Evolutionary conservation across 2,113 vertebrate genomes (phyloP), one percentile per base, ranked within the genome.

Genomic region (Atrichornis clamosus): DNA sequence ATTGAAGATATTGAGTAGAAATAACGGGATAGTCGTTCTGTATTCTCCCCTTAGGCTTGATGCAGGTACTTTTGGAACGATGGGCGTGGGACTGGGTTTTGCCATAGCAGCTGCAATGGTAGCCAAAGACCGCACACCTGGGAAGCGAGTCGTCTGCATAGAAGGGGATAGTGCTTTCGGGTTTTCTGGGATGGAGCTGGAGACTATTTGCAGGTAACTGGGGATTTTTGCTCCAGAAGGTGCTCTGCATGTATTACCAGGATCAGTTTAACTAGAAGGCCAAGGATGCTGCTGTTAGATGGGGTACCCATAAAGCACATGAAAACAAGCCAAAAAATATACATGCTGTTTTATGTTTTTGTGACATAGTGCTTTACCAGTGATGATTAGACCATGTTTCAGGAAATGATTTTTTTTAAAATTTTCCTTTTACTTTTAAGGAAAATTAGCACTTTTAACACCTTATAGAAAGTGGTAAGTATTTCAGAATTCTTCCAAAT

Each of bases 131-230:
- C 91, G 30, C 89, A 96, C 79, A 20, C 98, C 97, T 5, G 92
- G 96, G 24, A 97, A 97, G 39, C 97, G 97, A 74, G 97, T 99
- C 8, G 64, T 99, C 94, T 99, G 99, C 75, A 96, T 99, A 89
- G 99, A 99, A 81, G 99, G 99, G 76, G 99, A 99, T 83, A 99
- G 99, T 39, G 99, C 99, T 5, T 99, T 99, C 24, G 99, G 99
- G 14, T 99, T 99, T 97, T 99, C 99, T 39, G 99, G 99, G 59
- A 99, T 99, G 99, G 99, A 99, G 76, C 98, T 99, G 58, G 99
- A 99, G 89, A 99, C 99, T 68, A 99, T 99, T 93, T 99, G 99
- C 98, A 99, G 99, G 99, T 99, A 93, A 96, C 50, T 93, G 21
- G 1, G 0, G 7, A 0, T 30, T 81, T 83, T 93, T 42, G 17